phyloP scores from a whole-genome alignment of 2,797 vertebrate genomes.

The Iguana delicatissima region DNA sequence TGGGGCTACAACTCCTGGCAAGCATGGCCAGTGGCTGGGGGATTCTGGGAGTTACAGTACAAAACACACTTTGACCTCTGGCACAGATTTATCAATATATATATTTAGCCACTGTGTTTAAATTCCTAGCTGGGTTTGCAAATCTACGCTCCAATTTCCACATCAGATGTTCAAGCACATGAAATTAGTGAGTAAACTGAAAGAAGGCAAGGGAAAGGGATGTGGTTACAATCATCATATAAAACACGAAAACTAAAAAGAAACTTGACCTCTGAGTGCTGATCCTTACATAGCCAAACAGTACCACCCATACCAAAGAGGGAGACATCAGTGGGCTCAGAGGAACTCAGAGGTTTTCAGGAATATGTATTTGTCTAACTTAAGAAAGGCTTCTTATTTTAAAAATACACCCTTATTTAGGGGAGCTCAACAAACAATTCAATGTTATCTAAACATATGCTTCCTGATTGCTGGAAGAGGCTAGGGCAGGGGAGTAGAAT shows the following conservation, averaged over 20 bases:
- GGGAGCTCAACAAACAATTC: neutral
- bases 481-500: neutral
- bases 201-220: neutral
- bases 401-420: too few relatives aligned
- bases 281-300: neutral
- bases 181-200: neutral
- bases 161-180: neutral
- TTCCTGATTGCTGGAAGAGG: neutral
- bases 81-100: too few relatives aligned
- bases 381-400: too few relatives aligned
- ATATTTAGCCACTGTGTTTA: too few relatives aligned
- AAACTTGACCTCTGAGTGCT: neutral
- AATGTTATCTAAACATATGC: neutral
- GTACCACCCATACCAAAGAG: neutral
- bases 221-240: neutral
- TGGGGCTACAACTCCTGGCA: too few relatives aligned
- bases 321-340: too few relatives aligned
- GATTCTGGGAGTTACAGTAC: too few relatives aligned
- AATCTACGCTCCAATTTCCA: neutral
- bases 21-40: too few relatives aligned
- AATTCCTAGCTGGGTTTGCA: neutral
- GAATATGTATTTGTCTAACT: neutral
- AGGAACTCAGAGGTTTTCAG: neutral
- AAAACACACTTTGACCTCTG: too few relatives aligned
- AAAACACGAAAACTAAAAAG: neutral